Evolutionary conservation across 2,113 vertebrate species (phyloP).

Genomic region (Polypterus senegalus): DNA sequence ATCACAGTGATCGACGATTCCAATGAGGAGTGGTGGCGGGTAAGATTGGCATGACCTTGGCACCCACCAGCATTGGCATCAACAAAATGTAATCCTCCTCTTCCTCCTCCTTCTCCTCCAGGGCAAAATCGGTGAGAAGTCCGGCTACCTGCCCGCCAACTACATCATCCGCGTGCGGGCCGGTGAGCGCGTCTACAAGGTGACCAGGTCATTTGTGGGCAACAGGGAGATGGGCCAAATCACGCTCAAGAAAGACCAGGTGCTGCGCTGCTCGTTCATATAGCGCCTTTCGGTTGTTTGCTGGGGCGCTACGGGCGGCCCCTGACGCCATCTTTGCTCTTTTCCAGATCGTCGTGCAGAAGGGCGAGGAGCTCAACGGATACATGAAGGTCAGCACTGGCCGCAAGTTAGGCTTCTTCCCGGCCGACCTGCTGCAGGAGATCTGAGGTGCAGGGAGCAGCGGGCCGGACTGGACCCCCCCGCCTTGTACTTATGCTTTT

Average conservation of each 20-base stretch:
- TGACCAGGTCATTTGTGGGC: constrained; percentile 81
- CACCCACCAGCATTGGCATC: neutral
- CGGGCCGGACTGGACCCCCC: neutral
- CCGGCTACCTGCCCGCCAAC: constrained; percentile 82
- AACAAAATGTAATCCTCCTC: neutral
- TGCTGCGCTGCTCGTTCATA: constrained; percentile 22
- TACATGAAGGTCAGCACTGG: constrained; percentile 92
- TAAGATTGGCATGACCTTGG: constrained; percentile 36
- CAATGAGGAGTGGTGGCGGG: constrained; percentile 96
- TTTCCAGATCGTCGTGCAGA: constrained; percentile 84
- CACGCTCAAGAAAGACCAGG: constrained; percentile 92
- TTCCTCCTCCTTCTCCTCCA: constrained; percentile 23
- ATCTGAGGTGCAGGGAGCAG: constrained; percentile 43
- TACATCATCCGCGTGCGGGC: constrained; percentile 86
- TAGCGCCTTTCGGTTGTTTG: neutral
- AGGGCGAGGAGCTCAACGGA: constrained; percentile 83
- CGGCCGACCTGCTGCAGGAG: constrained; percentile 75
- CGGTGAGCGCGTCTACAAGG: constrained; percentile 74
- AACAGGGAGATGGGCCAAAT: constrained; percentile 92
- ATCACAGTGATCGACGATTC: constrained; percentile 92
- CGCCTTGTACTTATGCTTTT: no score
- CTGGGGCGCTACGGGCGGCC: neutral
- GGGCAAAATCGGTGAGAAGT: constrained; percentile 86
- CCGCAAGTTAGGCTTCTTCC: constrained; percentile 88
- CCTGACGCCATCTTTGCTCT: neutral